A percentile compares a stretch with the other conserved stretches of the same genome.
These are phyloP conservation scores for Corythornis madagascariensis DNA, from an alignment of 2,113 vertebrate genomes.

Conservation along the genomic window DNA sequence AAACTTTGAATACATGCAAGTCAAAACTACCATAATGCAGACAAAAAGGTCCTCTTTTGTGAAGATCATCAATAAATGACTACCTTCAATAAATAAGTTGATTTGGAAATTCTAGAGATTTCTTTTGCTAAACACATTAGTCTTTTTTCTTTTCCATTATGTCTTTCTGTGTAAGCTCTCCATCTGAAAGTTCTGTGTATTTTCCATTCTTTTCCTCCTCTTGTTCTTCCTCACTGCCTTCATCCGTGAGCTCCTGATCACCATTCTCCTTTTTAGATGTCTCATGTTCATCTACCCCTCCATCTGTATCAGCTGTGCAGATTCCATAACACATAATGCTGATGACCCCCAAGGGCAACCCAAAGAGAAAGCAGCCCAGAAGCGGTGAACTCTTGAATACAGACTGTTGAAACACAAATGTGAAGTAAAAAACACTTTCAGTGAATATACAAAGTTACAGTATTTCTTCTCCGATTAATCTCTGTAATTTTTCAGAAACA, in stretches of 20 bases:
- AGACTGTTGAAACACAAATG: constrained; percentile 80
- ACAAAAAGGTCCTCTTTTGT: constrained; percentile 56
- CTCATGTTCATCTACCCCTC: constrained; percentile 80
- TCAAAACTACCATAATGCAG: constrained; percentile 62
- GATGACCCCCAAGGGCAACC: constrained; percentile 95
- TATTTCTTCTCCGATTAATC: neutral
- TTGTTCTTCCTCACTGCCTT: constrained; percentile 75
- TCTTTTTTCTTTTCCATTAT: constrained; percentile 80
- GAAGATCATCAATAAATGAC: constrained; percentile 69
- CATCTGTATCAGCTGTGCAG: constrained; percentile 91
- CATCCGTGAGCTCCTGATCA: constrained; percentile 66
- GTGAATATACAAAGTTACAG: neutral
- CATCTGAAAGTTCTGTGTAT: constrained; percentile 46
- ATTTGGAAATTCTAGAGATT: constrained; percentile 62
- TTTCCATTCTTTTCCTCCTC: constrained; percentile 66
- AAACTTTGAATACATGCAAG: constrained; percentile 68
- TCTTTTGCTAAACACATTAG: constrained; percentile 40
- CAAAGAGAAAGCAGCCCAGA: constrained; percentile 97
- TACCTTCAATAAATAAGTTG: constrained; percentile 78
- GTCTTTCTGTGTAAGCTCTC: constrained; percentile 74
- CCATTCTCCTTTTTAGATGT: constrained; percentile 77
- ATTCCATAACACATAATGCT: constrained; percentile 99
- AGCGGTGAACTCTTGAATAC: constrained; percentile 95
- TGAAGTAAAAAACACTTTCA: neutral
- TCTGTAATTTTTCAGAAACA: neutral